Evolutionary conservation across 1,140 invertebrate genomes (phyloP), one percentile per base, ranked within the genome.

Genomic region (Bradysia coprophila): DNA sequence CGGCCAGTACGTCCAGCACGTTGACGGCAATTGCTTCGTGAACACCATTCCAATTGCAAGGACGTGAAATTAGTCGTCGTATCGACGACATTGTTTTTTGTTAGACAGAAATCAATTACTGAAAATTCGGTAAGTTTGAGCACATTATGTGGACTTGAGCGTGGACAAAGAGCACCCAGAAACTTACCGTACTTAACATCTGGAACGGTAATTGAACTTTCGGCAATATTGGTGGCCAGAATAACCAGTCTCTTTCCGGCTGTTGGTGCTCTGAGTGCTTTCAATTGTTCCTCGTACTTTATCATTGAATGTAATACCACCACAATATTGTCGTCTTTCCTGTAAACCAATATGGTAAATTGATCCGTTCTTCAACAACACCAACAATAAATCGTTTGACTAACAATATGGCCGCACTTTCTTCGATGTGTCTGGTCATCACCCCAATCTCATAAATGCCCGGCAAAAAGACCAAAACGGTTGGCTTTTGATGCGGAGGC

Each of bases 61-160:
- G 73, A 73, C 21, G 78, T 75, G 50, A 83, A 92, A 65, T 88
- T 88, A 0, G 84, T 84, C 1, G 61, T 56, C 4, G 66, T 54
- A 57, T 94, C 81, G 38, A 73, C 74, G 2, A 78, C 64, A 42
- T 92, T 59, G 31, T 75, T 69, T 65, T 94, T 96, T 21, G 85
- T 89, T 13, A 96, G 64, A 62, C 92, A 96, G 62, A 91, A 96
- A 64, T 98, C 94, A 52, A 98, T 87, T 5, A 98, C 90, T 89
- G 58, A 42, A 63, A 55, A 47, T 15, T 48, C 45, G 6, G 24
- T n/a, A n/a, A n/a, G n/a, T n/a, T n/a, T n/a, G n/a, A n/a, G n/a
- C n/a, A n/a, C n/a, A n/a, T n/a, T n/a, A n/a, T n/a, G n/a, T n/a
- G n/a, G n/a, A n/a, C n/a, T n/a, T n/a, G n/a, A n/a, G n/a, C n/a